Evolutionary conservation across 2,113 vertebrate genomes (phyloP).

Genomic region (Tichodroma muraria): DNA sequence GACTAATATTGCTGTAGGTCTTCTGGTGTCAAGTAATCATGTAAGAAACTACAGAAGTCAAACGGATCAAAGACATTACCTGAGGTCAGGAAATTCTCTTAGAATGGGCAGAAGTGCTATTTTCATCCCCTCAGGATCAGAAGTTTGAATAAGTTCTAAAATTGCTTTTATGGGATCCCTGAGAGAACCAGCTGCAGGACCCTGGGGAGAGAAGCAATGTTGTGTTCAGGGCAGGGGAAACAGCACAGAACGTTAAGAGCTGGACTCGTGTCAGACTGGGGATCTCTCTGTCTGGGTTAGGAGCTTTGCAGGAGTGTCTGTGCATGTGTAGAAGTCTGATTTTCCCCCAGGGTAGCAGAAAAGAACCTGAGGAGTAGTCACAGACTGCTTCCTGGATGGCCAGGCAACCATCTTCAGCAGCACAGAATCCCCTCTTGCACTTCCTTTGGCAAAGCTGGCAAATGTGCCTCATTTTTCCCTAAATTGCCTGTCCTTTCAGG

Average conservation of each 20-base stretch:
- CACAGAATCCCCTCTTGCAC: background rate
- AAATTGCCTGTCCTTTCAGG: background rate
- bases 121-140: constrained; percentile 50
- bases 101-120: constrained; percentile 46
- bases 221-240: background rate
- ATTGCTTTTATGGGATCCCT: constrained; percentile 25
- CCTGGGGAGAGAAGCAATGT: constrained; percentile 3
- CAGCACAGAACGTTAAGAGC: background rate
- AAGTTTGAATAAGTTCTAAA: constrained; percentile 37
- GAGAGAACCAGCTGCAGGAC: background rate
- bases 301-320: background rate
- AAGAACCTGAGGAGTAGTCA: background rate
- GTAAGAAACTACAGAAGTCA: background rate
- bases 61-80: constrained; percentile 11
- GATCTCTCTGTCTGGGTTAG: background rate
- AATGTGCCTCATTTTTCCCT: background rate
- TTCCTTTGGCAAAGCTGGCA: background rate
- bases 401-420: background rate
- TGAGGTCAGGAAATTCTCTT: constrained; percentile 31
- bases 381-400: background rate
- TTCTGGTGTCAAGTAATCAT: background rate
- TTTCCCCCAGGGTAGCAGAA: background rate
- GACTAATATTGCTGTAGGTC: background rate
- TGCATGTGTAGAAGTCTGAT: background rate
- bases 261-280: background rate